Percentiles rank a stretch among this genome's conserved stretches.
Conservation (phyloP, 2,113 vertebrate species). For the Dunckerocampus dactyliophorus region DNA sequence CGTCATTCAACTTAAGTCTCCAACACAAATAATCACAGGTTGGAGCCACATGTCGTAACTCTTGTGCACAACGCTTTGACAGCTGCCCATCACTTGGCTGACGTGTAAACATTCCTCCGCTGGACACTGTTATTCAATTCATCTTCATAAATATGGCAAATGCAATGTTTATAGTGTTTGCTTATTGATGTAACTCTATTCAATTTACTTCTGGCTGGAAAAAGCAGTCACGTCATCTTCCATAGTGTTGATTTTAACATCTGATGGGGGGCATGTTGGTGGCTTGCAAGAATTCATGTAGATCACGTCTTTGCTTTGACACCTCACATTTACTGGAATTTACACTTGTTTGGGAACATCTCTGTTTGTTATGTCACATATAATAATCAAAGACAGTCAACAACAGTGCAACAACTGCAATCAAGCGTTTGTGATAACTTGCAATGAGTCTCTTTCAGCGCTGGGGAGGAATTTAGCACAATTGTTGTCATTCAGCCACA, state of each 20-base stretch:
- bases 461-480: too few relatives aligned
- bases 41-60: slow-evolving; percentile 53
- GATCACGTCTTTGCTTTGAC: too few relatives aligned
- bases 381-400: slow-evolving; percentile 26
- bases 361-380: slow-evolving; percentile 15
- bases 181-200: slow-evolving; percentile 57
- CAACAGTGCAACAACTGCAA: too few relatives aligned
- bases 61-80: slow-evolving; percentile 32
- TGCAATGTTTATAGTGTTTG: slow-evolving; percentile 60
- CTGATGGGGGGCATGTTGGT: slow-evolving; percentile 49
- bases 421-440: too few relatives aligned
- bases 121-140: slow-evolving; percentile 54
- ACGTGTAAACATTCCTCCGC: slow-evolving; percentile 49
- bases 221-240: slow-evolving; percentile 56
- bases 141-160: slow-evolving; percentile 62
- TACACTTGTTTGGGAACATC: slow-evolving; percentile 1
- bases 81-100: slow-evolving; percentile 63
- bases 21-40: slow-evolving; percentile 71
- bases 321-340: neutral
- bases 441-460: too few relatives aligned
- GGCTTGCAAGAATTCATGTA: slow-evolving; percentile 22
- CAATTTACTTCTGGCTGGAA: slow-evolving; percentile 57
- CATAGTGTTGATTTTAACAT: slow-evolving; percentile 62
- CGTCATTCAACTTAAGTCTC: slow-evolving; percentile 61
- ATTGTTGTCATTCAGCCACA: too few relatives aligned